These are phyloP conservation scores for Blastomussa wellsi DNA, from an alignment of 92 coral and sea anemone genomes.

Conservation along the genomic window DNA sequence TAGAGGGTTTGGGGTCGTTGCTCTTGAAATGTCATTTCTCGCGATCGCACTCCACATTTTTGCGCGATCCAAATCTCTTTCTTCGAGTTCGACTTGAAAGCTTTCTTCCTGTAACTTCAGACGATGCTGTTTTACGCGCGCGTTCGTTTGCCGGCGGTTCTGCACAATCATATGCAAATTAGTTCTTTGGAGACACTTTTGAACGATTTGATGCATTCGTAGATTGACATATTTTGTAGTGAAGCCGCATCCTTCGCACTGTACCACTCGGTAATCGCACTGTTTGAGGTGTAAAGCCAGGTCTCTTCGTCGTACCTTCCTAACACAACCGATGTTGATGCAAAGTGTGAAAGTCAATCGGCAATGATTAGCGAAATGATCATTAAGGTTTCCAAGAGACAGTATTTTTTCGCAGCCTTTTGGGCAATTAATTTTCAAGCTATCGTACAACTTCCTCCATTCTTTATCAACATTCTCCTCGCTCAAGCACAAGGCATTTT, in stretches of 20 bases:
- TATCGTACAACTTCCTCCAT: constrained; percentile 73
- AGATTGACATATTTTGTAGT: constrained; percentile 70
- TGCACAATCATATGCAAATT: constrained; percentile 84
- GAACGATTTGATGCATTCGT: constrained; percentile 88
- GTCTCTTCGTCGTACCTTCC: constrained; percentile 68
- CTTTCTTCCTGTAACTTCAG: constrained; percentile 70
- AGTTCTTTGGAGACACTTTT: constrained; percentile 72
- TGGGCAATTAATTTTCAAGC: constrained; percentile 73
- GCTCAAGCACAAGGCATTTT: constrained; percentile 48
- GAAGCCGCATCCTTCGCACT: constrained; percentile 88
- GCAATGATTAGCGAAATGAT: constrained; percentile 67
- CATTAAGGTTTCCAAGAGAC: constrained; percentile 55
- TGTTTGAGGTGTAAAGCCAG: constrained; percentile 54
- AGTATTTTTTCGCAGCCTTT: constrained; percentile 80
- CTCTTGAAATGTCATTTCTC: constrained; percentile 62
- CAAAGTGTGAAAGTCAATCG: constrained; percentile 74
- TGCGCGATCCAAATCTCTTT: constrained; percentile 75
- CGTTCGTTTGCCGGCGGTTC: constrained; percentile 81
- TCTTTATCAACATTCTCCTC: constrained; percentile 38
- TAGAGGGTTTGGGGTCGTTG: constrained; percentile 19
- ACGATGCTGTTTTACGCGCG: constrained; percentile 72
- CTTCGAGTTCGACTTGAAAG: constrained; percentile 73
- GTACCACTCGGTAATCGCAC: constrained; percentile 73
- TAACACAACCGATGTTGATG: constrained; percentile 78
- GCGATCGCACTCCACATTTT: constrained; percentile 76